These are phyloP conservation scores for Electrophaes corylata DNA, from an alignment of 2,888 invertebrate species.

Conservation along the genomic window DNA sequence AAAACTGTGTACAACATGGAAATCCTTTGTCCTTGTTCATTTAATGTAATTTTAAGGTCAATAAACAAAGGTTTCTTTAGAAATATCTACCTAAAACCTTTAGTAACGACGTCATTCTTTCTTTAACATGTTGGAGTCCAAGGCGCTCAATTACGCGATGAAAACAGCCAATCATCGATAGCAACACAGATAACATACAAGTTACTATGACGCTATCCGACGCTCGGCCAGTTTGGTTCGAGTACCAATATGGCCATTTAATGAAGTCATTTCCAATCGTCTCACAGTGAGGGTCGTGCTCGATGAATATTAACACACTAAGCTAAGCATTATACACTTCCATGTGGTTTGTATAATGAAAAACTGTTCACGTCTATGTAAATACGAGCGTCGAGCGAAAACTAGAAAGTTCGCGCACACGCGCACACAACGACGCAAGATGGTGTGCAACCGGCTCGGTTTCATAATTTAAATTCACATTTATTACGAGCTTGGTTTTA, in stretches of 20 bases:
- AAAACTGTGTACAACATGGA: no score
- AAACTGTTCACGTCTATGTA: constrained; percentile 83
- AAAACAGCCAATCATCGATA: constrained; percentile 25
- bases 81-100: not conserved
- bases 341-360: constrained; percentile 80
- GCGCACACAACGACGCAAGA: constrained; percentile 40
- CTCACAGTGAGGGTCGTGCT: constrained; percentile 61
- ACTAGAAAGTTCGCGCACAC: constrained; percentile 81
- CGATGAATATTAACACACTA: constrained; percentile 73
- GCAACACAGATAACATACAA: constrained; percentile 24
- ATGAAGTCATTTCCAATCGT: constrained; percentile 69
- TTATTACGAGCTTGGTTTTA: constrained; percentile 45
- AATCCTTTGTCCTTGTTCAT: no score
- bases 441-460: constrained; percentile 60
- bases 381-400: constrained; percentile 79
- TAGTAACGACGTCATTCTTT: constrained; percentile 1
- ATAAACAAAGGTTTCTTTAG: not conserved
- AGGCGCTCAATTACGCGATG: not conserved
- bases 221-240: constrained; percentile 9
- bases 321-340: constrained; percentile 69
- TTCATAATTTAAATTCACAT: constrained; percentile 67
- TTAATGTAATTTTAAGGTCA: no score
- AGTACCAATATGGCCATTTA: constrained; percentile 41
- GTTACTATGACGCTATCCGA: constrained; percentile 1
- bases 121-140: constrained; percentile 6